Evolutionary conservation across 2,113 vertebrate genomes (phyloP).

Genomic region (Prietella phreatophila): DNA sequence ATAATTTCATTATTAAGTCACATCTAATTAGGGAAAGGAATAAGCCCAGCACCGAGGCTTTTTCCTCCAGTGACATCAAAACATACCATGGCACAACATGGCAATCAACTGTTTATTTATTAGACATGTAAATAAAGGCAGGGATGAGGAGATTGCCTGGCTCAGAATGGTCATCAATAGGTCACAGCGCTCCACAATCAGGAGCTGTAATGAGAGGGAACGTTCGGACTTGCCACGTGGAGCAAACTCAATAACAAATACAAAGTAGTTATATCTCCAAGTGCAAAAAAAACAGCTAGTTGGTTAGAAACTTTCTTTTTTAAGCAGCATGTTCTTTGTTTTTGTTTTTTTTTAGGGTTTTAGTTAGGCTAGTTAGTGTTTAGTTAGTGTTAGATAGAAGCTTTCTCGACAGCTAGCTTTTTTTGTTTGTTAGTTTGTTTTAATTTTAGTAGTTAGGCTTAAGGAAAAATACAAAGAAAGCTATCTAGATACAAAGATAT

Average conservation of each 20-base stretch:
- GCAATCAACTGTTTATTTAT: background rate
- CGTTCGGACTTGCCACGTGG: background rate
- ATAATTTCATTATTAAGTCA: background rate
- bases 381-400: background rate
- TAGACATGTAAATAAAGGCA: background rate
- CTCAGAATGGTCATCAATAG: background rate
- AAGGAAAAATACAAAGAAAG: too few relatives aligned
- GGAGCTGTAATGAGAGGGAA: background rate
- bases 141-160: background rate
- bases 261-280: background rate
- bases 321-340: background rate
- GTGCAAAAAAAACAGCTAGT: too few relatives aligned
- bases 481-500: too few relatives aligned
- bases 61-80: background rate
- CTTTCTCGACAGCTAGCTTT: background rate
- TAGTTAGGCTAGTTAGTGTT: background rate
- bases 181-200: background rate
- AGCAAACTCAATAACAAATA: background rate
- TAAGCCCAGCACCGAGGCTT: too few relatives aligned
- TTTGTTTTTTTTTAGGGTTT: too few relatives aligned
- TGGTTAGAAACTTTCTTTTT: background rate
- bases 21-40: conserved; percentile 10
- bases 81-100: background rate
- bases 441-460: too few relatives aligned
- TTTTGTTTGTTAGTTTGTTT: too few relatives aligned